Percentiles rank a stretch among this genome's conserved stretches.
phyloP scores from a whole-genome alignment of 35 echinoderm and acorn worm genomes.

The Heliocidaris erythrogramma region DNA sequence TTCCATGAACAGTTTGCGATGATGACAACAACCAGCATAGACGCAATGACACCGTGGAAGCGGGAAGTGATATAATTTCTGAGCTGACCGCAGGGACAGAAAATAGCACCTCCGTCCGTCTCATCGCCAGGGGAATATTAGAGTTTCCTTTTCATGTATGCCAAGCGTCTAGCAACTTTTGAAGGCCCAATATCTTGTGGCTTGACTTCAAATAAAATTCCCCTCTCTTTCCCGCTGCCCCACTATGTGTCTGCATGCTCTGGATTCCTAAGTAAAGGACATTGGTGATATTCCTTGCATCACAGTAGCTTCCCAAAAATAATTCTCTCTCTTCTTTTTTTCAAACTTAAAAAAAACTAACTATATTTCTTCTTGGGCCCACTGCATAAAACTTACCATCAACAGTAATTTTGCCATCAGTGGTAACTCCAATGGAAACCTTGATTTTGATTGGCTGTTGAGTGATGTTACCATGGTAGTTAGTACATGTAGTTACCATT shows the following conservation, averaged over 20 bases:
- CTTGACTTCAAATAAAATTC: not conserved
- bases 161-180: not conserved
- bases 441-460: too few species aligned
- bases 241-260: not conserved
- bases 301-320: too few species aligned
- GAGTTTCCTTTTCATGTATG: not conserved
- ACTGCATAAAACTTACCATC: too few species aligned
- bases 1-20: not conserved
- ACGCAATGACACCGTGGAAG: not conserved
- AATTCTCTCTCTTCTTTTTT: too few species aligned
- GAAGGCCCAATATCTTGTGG: not conserved
- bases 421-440: too few species aligned
- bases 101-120: not conserved
- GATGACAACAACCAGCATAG: not conserved
- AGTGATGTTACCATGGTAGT: too few species aligned
- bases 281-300: too few species aligned
- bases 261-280: not conserved
- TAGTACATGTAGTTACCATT: too few species aligned
- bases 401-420: too few species aligned
- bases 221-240: not conserved
- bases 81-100: not conserved
- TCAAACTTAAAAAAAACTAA: not conserved
- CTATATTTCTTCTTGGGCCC: not conserved
- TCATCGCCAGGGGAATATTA: not conserved
- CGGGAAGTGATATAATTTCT: constrained; percentile 17